Evolutionary conservation across 2,797 vertebrate species (phyloP).

Genomic region (Neoniphon sammara): DNA sequence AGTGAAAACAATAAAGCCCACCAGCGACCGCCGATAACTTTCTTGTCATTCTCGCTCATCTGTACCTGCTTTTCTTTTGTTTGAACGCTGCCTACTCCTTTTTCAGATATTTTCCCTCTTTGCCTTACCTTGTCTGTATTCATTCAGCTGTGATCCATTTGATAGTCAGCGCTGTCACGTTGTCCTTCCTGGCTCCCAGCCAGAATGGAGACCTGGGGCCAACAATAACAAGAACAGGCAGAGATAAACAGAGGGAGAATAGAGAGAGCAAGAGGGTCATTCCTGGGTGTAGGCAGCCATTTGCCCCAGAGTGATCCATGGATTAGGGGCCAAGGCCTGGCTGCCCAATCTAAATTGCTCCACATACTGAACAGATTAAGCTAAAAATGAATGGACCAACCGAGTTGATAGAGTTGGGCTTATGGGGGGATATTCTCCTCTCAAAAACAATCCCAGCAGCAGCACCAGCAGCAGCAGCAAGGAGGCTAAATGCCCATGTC

Average conservation of each 20-base stretch:
- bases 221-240: constrained; percentile 34
- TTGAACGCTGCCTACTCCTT: background rate
- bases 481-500: constrained; percentile 15
- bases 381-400: constrained; percentile 64
- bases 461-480: constrained; percentile 3
- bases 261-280: constrained; percentile 27
- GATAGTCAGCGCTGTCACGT: constrained; percentile 4
- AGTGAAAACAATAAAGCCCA: constrained; percentile 18
- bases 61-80: background rate
- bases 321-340: constrained; percentile 65
- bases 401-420: constrained; percentile 52
- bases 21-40: background rate
- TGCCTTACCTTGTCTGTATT: constrained; percentile 1
- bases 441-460: constrained; percentile 40
- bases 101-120: constrained; percentile 1
- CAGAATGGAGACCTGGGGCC: constrained; percentile 29
- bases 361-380: constrained; percentile 68
- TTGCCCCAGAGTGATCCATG: constrained; percentile 58
- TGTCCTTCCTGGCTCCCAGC: constrained; percentile 30
- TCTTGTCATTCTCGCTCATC: constrained; percentile 12
- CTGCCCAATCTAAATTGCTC: constrained; percentile 64
- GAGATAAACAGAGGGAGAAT: constrained; percentile 46
- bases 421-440: constrained; percentile 46
- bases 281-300: constrained; percentile 47
- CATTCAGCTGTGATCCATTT: constrained; percentile 23